Base-by-base conservation (phyloP, 2,888 invertebrate genomes). In the Acanthosepion esculentum region DNA sequence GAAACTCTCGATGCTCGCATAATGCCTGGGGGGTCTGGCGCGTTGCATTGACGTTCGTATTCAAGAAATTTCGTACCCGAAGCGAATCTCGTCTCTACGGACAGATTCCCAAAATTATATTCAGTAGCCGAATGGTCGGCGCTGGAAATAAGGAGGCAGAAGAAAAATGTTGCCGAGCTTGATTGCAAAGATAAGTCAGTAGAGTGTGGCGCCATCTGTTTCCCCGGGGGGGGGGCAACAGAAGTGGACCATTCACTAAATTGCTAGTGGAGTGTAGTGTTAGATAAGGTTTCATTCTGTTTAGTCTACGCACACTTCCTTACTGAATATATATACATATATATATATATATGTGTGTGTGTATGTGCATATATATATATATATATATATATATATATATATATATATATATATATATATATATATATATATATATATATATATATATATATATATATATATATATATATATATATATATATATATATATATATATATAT, bases 171-270 rank as follows among this genome's bases (percentile, higher is more conserved):
- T 59, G 59, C 59, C 23, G 59, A 20, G 3, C 7, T 78, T 78
- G 78, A 78, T 78, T 20, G 10, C n/a, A 18, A 12, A n/a, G 78
- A 78, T 78, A 78, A 78, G n/a, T 15, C n/a, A n/a, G 78, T 78
- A 15, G 78, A n/a, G n/a, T 12, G n/a, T 78, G 78, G 78, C 78
- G 78, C 78, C 78, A n/a, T 3, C n/a, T n/a, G n/a, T 10, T 3
- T 12, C 78, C 29, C 78, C n/a, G n/a, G 15, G n/a, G n/a, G 64
- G 64, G 78, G 78, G n/a, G 12, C 78, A 78, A 78, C 78, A 78
- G 78, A 78, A 78, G 78, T 78, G 78, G 78, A 78, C 78, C 78
- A n/a, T 78, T 78, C 78, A 78, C 78, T 78, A 78, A 78, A 78
- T 78, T 78, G 78, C n/a, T 78, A 78, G 78, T n/a, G 78, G n/a